Conservation (phyloP, 2,888 invertebrate genomes). For the Cephus pygmeus region DNA sequence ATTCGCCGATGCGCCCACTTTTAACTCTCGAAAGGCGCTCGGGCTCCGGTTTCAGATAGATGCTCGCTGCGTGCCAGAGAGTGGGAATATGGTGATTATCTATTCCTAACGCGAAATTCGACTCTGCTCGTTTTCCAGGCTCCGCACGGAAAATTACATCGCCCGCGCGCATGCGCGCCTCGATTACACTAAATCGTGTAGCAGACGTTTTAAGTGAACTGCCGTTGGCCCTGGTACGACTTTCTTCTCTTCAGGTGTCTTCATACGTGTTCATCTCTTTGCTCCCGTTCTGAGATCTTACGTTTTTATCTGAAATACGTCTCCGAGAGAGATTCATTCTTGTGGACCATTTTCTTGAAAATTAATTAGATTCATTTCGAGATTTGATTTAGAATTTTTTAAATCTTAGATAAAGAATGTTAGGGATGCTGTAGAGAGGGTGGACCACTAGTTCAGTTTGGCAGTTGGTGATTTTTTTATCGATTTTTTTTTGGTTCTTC, state of each 20-base stretch:
- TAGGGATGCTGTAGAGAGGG: too few relatives aligned
- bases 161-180: neutral
- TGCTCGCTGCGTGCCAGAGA: neutral
- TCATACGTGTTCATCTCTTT: neutral
- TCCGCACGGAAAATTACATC: neutral
- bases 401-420: too few relatives aligned
- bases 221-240: neutral
- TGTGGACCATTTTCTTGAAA: neutral
- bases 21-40: conserved; percentile 2
- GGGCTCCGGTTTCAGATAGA: conserved; percentile 1
- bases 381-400: too few relatives aligned
- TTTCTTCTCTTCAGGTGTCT: neutral
- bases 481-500: neutral
- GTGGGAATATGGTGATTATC: conserved; percentile 4
- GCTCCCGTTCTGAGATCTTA: neutral
- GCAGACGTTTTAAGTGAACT: neutral
- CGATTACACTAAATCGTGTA: neutral
- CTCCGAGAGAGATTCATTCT: neutral
- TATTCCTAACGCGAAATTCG: conserved; percentile 5
- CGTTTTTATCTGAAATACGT: neutral
- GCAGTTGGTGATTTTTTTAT: neutral
- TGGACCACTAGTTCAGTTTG: neutral
- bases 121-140: neutral
- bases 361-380: neutral
- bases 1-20: neutral